Evolutionary conservation across 2,797 vertebrate species (phyloP), one percentile per base, ranked within the genome.

Genomic region (Microctenopoma lineatum): DNA sequence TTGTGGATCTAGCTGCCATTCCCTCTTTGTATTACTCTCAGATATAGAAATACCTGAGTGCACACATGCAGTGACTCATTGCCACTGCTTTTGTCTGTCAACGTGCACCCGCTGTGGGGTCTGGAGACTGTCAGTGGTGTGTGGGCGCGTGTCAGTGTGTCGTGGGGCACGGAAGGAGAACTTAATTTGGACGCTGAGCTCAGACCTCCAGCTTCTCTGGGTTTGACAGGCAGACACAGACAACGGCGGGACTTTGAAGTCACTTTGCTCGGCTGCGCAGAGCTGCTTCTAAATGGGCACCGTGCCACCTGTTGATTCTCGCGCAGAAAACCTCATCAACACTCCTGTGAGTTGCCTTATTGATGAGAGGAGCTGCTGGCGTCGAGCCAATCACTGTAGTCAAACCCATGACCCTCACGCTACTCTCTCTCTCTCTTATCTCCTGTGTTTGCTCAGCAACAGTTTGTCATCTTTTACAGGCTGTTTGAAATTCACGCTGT

Each of bases 231-330:
- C 77, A 66, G 59, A 66, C n/a, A 55, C 44, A 9, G 64, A 51
- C 73, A 67, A 29, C 70, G 46, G 79, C 79, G 55, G 7, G 69
- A 73, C 77, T 84, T 83, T 83, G 73, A 84, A 80, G 67, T 72
- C 8, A 11, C 47, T 64, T 7, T 34, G 73, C 75, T 71, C 21
- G 4, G 54, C 73, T 46, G 54, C 58, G 59, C 60, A 25, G 72
- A 73, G 71, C 63, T 44, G 59, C 73, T 36, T 39, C 59, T 26
- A 64, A 76, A 68, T 53, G 15, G 70, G 73, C 66, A 7, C 57
- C 58, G 57, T 63, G 81, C 76, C 84, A 88, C 87, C 83, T 83
- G 85, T 83, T 84, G 83, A 80, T 79, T 59, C 66, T 73, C 48
- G 64, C 59, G 26, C 44, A 57, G 57, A 80, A 87, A 83, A 81